These are phyloP conservation scores for Tupaia tana DNA, from an alignment of 2,113 vertebrate genomes.

Conservation along the genomic window DNA sequence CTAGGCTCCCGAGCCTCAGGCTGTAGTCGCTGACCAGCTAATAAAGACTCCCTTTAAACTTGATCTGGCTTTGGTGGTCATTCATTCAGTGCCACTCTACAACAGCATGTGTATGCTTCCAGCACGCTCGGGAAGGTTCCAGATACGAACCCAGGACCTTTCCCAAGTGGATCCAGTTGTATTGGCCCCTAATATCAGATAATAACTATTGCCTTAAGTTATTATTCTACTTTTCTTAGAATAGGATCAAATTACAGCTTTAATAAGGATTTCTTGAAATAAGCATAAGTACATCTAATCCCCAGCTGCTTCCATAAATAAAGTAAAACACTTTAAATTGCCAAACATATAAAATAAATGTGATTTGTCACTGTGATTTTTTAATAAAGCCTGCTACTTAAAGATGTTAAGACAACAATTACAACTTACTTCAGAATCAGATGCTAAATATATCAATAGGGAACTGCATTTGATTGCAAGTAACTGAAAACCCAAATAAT, in stretches of 20 bases:
- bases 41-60: no score
- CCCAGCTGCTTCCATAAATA: constrained; percentile 7
- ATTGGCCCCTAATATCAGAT: background rate
- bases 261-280: constrained; percentile 44
- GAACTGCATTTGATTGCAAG: background rate
- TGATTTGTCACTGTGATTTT: background rate
- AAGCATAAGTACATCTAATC: background rate
- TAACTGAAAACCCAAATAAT: constrained; percentile 38
- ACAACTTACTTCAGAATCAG: constrained; percentile 55
- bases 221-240: constrained; percentile 63
- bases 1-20: no score
- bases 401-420: constrained; percentile 4
- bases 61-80: no score
- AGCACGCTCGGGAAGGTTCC: no score
- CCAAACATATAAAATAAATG: constrained; percentile 44
- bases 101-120: no score
- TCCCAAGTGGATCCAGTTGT: no score
- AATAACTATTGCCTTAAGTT: constrained; percentile 72
- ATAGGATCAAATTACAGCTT: constrained; percentile 67
- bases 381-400: background rate
- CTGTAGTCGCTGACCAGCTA: no score
- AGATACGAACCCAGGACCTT: no score
- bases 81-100: no score
- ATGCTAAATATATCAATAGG: background rate
- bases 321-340: constrained; percentile 62